Evolutionary conservation across 2,888 invertebrate species (phyloP), one percentile per base, ranked within the genome.

Genomic region (Anaspis maculata): DNA sequence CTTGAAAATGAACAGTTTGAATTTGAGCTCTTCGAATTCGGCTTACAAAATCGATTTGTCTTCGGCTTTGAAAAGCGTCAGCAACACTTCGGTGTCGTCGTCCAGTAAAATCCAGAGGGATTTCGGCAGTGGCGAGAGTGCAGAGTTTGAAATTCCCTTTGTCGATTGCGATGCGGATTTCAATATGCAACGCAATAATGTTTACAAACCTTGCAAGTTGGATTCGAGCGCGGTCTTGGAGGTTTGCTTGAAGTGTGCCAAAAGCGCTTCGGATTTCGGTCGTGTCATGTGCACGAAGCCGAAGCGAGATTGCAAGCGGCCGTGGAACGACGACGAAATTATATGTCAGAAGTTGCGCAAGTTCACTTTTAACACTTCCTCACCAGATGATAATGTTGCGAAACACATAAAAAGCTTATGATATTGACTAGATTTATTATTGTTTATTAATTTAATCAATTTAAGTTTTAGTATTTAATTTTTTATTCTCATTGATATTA

Each of bases 301-400:
- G 28, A 44, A 30, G 27, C 38, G 25, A 24, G n/a, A 13, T 1
- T 24, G 30, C 9, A 25, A 12, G 28, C 21, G 6, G 21, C 34
- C 36, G 42, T 32, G 43, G 38, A 40, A 43, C 24, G 13, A 15
- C 25, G 12, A 38, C 22, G 32, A 26, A 37, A 25, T 29, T 23
- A 31, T 37, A 39, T 26, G 24, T 15, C 37, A 31, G 3, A 46
- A 42, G 16, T 38, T 69, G 30, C 49, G 51, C 25, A 43, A 39
- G 22, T 32, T 32, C 9, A 32, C 26, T 21, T 32, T 32, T 32
- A 3, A 13, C 13, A 22, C 32, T 12, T 10, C 32, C 6, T 67
- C 79, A 0, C 78, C 78, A 6, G 77, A 79, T 61, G 74, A 72
- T 55, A 46, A 66, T 32, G 68, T 76, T 31, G 62, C 54, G n/a